phyloP scores from a whole-genome alignment of 2,113 vertebrate species.

The Aptenodytes forsteri region DNA sequence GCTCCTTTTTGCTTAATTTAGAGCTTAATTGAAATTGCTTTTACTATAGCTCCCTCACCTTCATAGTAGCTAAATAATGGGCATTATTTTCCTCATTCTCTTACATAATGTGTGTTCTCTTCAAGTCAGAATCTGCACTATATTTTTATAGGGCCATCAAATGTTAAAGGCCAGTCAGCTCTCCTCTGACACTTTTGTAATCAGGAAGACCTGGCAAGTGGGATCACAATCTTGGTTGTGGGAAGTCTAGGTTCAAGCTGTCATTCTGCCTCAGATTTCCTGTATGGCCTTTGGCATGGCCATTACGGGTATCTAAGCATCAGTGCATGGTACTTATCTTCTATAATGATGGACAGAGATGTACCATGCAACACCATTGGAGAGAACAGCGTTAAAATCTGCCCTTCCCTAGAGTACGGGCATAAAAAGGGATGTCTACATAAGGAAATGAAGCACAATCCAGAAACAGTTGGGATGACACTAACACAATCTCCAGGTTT shows the following conservation, averaged over 20 bases:
- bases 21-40: neutral
- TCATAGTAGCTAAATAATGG: neutral
- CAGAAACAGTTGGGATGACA: neutral
- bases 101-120: neutral
- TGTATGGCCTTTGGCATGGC: neutral
- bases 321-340: neutral
- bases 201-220: neutral
- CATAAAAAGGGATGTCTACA: neutral
- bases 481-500: neutral
- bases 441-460: neutral
- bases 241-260: neutral
- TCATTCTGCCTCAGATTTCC: neutral
- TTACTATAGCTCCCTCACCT: neutral
- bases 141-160: neutral
- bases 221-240: neutral
- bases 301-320: neutral
- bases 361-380: neutral
- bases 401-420: neutral
- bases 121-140: neutral
- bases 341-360: neutral
- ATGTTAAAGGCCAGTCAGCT: neutral
- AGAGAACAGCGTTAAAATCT: neutral
- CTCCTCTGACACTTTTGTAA: neutral
- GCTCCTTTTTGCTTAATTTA: neutral
- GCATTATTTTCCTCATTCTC: neutral